Base-by-base conservation (phyloP, 2,888 invertebrate species). In the Arge pagana region DNA sequence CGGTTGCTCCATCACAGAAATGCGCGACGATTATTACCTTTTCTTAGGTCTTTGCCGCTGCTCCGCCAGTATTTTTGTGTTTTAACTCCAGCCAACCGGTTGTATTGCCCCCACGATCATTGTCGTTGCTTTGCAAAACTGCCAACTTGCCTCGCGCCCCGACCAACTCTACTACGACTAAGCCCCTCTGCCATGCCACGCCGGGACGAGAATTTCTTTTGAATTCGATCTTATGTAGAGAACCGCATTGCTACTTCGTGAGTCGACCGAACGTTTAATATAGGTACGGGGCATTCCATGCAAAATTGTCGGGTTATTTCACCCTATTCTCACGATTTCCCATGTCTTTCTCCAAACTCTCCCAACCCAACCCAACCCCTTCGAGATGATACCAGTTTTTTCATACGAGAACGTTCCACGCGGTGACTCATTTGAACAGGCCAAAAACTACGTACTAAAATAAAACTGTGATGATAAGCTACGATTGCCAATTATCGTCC, bases 41-140 rank as follows among this genome's bases (percentile, higher is more conserved):
- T n/a, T n/a, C n/a, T n/a, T n/a, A n/a, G n/a, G n/a, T n/a, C n/a
- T n/a, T n/a, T n/a, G n/a, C n/a, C n/a, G n/a, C n/a, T n/a, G n/a
- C n/a, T n/a, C n/a, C n/a, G n/a, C n/a, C n/a, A n/a, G n/a, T n/a
- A n/a, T 31, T 31, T 31, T 31, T n/a, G 60, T 61, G 67, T 74
- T 74, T 74, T 74, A 71, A 72, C 65, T 67, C 64, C 62, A 59
- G 64, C 67, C 73, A 74, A 73, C 74, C 73, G 74, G 74, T 74
- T 73, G n/a, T n/a, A n/a, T n/a, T n/a, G 71, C 69, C 65, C 64
- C 61, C 55, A 68, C 62, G 68, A 74, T 73, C 73, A 74, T 74
- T 74, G 74, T 74, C 74, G 71, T 73, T 58, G 66, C 65, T 66
- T 67, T 60, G 68, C 69, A 62, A 69, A 69, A 69, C 64, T 59